Conservation (phyloP, 2,113 vertebrate genomes). For the Larimichthys crocea region DNA sequence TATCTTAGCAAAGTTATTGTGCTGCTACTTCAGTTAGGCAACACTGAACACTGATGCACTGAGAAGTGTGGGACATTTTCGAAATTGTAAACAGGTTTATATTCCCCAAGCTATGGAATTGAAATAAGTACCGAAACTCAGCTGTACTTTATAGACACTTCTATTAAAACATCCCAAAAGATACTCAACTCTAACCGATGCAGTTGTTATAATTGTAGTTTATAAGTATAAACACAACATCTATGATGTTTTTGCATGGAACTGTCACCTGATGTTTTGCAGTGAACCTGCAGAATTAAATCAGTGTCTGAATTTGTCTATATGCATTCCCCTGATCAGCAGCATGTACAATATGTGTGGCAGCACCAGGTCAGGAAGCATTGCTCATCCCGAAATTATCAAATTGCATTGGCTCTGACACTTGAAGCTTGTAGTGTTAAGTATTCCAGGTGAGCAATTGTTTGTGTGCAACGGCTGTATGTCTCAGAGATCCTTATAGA, state of each 20-base stretch:
- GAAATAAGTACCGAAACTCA: background rate
- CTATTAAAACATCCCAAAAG: background rate
- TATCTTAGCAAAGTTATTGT: background rate
- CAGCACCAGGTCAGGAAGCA: too few species aligned
- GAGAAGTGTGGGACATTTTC: background rate
- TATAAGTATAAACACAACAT: background rate
- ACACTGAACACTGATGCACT: background rate
- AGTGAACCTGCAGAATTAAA: too few species aligned
- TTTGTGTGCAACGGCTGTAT: slow-evolving; percentile 21
- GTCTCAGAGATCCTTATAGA: slow-evolving; percentile 36
- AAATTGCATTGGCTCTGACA: background rate
- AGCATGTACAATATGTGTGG: background rate
- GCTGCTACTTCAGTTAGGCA: background rate
- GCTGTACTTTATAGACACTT: too few species aligned
- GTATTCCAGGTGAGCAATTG: slow-evolving; percentile 47
- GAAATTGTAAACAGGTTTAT: background rate
- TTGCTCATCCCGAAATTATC: background rate
- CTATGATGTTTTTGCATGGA: background rate
- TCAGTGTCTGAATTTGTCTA: background rate
- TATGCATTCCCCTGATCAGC: background rate
- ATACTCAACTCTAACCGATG: background rate
- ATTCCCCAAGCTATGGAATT: background rate
- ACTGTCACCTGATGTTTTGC: background rate
- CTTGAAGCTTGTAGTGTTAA: background rate
- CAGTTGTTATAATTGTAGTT: background rate